These are phyloP conservation scores for Drosophila greeni DNA, from an alignment of 2,888 invertebrate species.

Conservation along the genomic window DNA sequence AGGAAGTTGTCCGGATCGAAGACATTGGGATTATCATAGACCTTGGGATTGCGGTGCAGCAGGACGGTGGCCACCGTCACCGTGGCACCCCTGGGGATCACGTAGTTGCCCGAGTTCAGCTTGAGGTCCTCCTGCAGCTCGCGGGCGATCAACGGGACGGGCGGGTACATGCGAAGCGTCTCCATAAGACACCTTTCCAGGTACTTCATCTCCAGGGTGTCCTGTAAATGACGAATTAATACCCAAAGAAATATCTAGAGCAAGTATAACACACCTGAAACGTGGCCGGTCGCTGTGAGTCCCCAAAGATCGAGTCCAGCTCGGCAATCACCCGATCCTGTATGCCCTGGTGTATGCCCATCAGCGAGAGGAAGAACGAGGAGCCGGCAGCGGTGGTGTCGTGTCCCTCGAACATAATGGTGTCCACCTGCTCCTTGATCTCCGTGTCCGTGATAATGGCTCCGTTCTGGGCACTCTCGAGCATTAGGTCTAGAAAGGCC, in stretches of 20 bases:
- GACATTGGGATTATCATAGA: constrained; percentile 87
- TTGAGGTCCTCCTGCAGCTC: constrained; percentile 85
- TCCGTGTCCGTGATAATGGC: constrained; percentile 86
- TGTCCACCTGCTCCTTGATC: constrained; percentile 90
- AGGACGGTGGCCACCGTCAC: constrained; percentile 82
- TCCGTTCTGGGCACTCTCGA: constrained; percentile 88
- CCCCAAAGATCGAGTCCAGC: constrained; percentile 86
- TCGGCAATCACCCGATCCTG: constrained; percentile 87
- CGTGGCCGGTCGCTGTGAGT: constrained; percentile 86
- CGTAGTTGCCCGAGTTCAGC: constrained; percentile 84
- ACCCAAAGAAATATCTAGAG: background rate
- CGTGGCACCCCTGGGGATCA: constrained; percentile 85
- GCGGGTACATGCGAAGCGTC: constrained; percentile 88
- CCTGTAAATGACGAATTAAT: constrained; percentile 81
- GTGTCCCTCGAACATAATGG: constrained; percentile 93
- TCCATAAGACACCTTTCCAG: constrained; percentile 90
- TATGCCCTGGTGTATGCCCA: constrained; percentile 86
- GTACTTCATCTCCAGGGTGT: constrained; percentile 92
- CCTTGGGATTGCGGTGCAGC: constrained; percentile 85
- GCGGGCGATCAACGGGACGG: constrained; percentile 87
- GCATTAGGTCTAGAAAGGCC: constrained; percentile 91
- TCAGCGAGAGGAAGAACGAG: constrained; percentile 88
- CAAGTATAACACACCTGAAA: constrained; percentile 77
- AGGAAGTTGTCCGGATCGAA: constrained; percentile 93
- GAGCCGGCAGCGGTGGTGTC: constrained; percentile 90